Evolutionary conservation across 2,888 invertebrate species (phyloP).

Genomic region (Hyles lineata): DNA sequence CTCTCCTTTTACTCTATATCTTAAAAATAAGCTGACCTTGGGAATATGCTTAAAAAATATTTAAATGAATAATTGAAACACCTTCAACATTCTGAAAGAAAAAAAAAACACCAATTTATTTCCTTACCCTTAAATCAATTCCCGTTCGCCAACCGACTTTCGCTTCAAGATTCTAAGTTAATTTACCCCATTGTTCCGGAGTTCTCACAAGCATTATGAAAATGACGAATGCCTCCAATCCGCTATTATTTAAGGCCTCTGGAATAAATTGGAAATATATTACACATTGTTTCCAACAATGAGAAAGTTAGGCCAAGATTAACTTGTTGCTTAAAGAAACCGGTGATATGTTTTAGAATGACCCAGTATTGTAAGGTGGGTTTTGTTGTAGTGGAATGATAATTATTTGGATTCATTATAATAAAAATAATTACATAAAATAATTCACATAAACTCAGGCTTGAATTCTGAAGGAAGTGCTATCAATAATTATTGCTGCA

Average conservation of each 20-base stretch:
- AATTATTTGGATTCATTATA: too few species aligned
- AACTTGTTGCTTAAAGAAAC: neutral
- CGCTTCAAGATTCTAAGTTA: neutral
- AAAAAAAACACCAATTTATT: neutral
- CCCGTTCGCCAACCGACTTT: constrained; percentile 1
- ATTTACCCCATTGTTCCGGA: constrained; percentile 14
- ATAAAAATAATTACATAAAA: too few species aligned
- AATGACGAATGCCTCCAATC: constrained; percentile 4
- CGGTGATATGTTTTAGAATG: neutral
- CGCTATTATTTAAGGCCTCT: neutral
- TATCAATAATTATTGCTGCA: too few species aligned
- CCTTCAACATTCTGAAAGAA: too few species aligned
- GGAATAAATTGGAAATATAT: constrained; percentile 5
- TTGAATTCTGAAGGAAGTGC: too few species aligned
- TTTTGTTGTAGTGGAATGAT: too few species aligned
- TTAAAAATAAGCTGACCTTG: too few species aligned
- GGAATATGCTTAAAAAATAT: too few species aligned
- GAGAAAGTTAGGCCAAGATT: neutral
- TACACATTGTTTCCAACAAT: neutral
- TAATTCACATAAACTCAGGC: too few species aligned
- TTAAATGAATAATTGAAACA: too few species aligned
- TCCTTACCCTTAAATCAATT: constrained; percentile 13
- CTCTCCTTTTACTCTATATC: too few species aligned
- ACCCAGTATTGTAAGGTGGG: too few species aligned
- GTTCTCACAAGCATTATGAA: constrained; percentile 17